These are phyloP conservation scores for Heliconius nattereri DNA, from an alignment of 1,140 invertebrate genomes.

Conservation along the genomic window DNA sequence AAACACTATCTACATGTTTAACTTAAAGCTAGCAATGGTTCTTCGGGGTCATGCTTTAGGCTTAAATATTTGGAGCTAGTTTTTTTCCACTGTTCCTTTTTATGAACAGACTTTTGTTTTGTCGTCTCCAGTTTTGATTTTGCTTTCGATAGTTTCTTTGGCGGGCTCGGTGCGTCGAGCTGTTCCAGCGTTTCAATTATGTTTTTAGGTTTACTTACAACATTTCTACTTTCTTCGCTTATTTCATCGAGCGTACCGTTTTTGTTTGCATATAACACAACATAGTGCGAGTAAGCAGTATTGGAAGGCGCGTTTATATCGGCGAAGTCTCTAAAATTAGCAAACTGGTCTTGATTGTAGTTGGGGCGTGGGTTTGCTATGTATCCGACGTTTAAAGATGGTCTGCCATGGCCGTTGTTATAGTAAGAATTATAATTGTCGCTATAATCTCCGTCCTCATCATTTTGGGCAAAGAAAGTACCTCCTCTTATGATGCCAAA, in stretches of 20 bases:
- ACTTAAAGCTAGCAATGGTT: slow-evolving; percentile 78
- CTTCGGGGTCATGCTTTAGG: slow-evolving; percentile 72
- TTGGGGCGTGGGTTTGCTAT: slow-evolving; percentile 82
- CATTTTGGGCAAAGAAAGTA: slow-evolving; percentile 87
- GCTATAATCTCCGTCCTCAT: slow-evolving; percentile 72
- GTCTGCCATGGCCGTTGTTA: slow-evolving; percentile 85
- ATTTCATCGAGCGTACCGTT: slow-evolving; percentile 82
- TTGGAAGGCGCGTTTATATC: slow-evolving; percentile 92
- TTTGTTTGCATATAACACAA: slow-evolving; percentile 90
- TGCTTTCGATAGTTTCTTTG: slow-evolving; percentile 87
- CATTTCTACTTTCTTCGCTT: slow-evolving; percentile 72
- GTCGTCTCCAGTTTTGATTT: slow-evolving; percentile 82
- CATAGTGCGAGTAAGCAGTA: slow-evolving; percentile 90
- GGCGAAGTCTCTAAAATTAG: slow-evolving; percentile 93
- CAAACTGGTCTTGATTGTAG: slow-evolving; percentile 88
- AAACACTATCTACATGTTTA: slow-evolving; percentile 63
- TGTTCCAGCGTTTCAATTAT: slow-evolving; percentile 90
- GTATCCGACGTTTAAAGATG: slow-evolving; percentile 82
- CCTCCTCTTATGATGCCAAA: slow-evolving; percentile 93
- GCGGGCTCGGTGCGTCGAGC: slow-evolving; percentile 78
- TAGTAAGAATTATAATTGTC: slow-evolving; percentile 83
- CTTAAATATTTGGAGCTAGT: slow-evolving; percentile 63
- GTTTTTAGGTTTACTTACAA: slow-evolving; percentile 86
- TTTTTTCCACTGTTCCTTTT: slow-evolving; percentile 76
- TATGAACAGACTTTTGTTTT: slow-evolving; percentile 66